Conservation (phyloP, 2,888 invertebrate species). For the Lasioglossum figueresi region DNA sequence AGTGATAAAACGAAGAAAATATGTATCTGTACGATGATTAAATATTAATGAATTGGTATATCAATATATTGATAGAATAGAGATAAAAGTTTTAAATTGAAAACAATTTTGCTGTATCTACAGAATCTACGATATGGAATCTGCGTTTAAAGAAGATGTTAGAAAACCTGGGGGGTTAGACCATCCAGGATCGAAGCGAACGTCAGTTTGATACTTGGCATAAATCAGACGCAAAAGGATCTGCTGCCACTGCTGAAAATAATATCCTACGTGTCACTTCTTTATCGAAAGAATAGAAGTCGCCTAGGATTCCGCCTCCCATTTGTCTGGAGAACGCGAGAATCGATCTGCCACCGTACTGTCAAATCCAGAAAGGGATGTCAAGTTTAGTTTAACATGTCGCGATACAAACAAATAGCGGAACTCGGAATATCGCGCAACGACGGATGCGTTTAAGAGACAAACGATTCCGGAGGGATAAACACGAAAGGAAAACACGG, state of each 20-base stretch:
- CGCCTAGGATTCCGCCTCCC: constrained; percentile 24
- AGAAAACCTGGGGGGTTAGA: constrained; percentile 5
- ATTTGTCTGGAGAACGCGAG: constrained; percentile 53
- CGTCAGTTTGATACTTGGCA: constrained; percentile 48
- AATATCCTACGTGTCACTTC: constrained; percentile 66
- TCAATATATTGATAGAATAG: no score
- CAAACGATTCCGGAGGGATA: not conserved
- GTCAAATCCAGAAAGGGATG: constrained; percentile 22
- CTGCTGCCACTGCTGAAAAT: constrained; percentile 61
- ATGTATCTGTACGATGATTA: not conserved
- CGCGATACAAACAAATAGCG: constrained; percentile 42
- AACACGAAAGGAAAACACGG: not conserved
- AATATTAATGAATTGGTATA: not conserved
- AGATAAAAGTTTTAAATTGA: not conserved
- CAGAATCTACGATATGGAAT: not conserved
- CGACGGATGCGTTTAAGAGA: not conserved
- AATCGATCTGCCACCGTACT: constrained; percentile 51
- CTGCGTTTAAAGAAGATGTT: constrained; percentile 28
- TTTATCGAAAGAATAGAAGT: constrained; percentile 57
- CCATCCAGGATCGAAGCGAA: constrained; percentile 17
- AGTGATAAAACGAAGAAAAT: not conserved
- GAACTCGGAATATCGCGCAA: not conserved
- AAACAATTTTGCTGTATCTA: not conserved
- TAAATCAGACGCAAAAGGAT: constrained; percentile 64
- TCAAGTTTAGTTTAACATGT: constrained; percentile 1